phyloP scores from a whole-genome alignment of 2,888 invertebrate species.

The Erebia aethiops region DNA sequence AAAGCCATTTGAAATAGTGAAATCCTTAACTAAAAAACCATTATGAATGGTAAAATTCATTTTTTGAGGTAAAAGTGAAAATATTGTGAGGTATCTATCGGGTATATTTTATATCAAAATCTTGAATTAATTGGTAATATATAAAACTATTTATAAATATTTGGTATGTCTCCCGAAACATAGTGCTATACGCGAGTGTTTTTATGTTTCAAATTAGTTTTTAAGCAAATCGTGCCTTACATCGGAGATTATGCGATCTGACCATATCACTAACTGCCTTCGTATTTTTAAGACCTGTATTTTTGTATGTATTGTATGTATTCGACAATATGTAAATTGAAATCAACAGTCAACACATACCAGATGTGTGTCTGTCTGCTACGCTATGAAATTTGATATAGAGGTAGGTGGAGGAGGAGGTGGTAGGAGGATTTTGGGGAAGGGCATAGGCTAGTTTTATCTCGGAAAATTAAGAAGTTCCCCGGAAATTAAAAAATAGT shows the following conservation, averaged over 20 bases:
- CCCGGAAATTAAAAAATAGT: no score
- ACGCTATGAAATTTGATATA: no score
- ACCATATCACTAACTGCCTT: conserved; percentile 36
- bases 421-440: no score
- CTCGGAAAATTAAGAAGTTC: no score
- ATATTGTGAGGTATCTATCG: neutral
- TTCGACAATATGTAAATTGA: neutral
- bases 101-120: conserved; percentile 11
- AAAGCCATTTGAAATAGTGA: no score
- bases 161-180: neutral
- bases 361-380: no score
- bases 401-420: no score
- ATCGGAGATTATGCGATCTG: conserved; percentile 61
- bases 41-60: neutral
- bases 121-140: neutral
- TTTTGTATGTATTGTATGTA: conserved; percentile 1
- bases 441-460: no score
- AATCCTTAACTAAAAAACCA: no score
- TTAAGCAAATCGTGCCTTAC: conserved; percentile 42
- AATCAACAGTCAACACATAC: no score
- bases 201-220: conserved; percentile 11
- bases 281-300: conserved; percentile 5
- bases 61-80: neutral
- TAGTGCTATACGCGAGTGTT: neutral
- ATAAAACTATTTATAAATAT: conserved; percentile 5